phyloP scores from a whole-genome alignment of 2,113 vertebrate species.

The Engraulis encrasicolus region DNA sequence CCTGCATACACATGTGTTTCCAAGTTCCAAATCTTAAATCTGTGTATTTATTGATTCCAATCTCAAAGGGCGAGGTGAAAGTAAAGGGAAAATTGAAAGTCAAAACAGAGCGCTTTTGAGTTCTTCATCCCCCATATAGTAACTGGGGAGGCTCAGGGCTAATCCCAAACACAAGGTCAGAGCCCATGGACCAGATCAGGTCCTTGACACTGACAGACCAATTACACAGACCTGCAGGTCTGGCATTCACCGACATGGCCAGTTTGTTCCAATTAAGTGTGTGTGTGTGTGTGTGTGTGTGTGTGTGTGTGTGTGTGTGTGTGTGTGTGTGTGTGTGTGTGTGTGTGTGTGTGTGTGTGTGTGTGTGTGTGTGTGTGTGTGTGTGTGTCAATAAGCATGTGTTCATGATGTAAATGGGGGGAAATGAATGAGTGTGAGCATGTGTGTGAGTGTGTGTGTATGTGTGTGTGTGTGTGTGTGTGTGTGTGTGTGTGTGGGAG shows the following conservation, averaged over 20 bases:
- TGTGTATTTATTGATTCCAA: constrained; percentile 6
- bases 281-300: constrained; percentile 5
- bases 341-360: constrained; percentile 21
- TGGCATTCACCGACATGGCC: constrained; percentile 1
- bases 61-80: not conserved
- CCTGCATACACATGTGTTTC: not conserved
- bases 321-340: constrained; percentile 28
- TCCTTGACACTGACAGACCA: constrained; percentile 6
- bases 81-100: not conserved
- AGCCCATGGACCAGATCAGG: not conserved
- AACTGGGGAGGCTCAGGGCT: not conserved
- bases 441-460: too few relatives aligned
- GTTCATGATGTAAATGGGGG: too few relatives aligned
- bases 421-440: too few relatives aligned
- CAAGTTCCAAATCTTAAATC: not conserved
- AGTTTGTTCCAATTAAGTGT: constrained; percentile 4
- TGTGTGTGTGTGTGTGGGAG: too few relatives aligned
- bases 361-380: constrained; percentile 22
- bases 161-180: not conserved
- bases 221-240: constrained; percentile 9
- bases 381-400: too few relatives aligned
- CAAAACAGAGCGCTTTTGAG: not conserved
- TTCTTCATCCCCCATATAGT: not conserved
- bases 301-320: constrained; percentile 26
- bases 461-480: not conserved